A percentile compares a stretch with the other conserved stretches of the same genome.
Evolutionary conservation across 1,140 invertebrate species (phyloP).

Genomic region (Brachionus paranguensis): DNA sequence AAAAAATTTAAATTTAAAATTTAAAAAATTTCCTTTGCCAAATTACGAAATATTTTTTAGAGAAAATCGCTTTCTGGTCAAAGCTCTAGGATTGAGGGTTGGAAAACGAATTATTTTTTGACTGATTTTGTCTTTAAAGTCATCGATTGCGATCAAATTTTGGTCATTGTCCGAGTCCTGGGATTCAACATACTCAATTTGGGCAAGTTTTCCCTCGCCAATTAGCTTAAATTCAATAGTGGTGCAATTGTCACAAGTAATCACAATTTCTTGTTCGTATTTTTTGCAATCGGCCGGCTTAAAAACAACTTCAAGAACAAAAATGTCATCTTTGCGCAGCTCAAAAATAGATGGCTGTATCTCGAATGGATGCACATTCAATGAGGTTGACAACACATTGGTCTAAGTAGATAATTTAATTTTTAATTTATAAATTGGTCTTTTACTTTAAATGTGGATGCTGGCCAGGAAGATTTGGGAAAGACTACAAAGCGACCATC

Average conservation of each 20-base stretch:
- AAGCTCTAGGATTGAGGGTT: not conserved
- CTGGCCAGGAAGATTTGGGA: constrained; percentile 49
- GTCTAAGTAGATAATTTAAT: constrained; percentile 44
- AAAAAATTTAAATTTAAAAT: not conserved
- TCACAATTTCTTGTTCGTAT: constrained; percentile 47
- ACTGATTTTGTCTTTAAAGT: constrained; percentile 17
- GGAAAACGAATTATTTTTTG: constrained; percentile 5
- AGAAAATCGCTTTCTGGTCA: not conserved
- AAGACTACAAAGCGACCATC: constrained; percentile 53
- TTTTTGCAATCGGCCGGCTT: constrained; percentile 45
- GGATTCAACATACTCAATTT: constrained; percentile 2
- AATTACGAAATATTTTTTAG: constrained; percentile 27
- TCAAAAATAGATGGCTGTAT: constrained; percentile 52
- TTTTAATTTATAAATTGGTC: not conserved
- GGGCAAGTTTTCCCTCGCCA: constrained; percentile 45
- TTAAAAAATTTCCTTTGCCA: not conserved
- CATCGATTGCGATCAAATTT: not conserved
- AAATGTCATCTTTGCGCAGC: constrained; percentile 45
- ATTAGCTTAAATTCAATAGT: constrained; percentile 49
- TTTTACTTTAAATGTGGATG: constrained; percentile 53
- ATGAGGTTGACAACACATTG: constrained; percentile 44
- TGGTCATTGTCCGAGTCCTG: not conserved
- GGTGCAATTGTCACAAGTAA: constrained; percentile 56
- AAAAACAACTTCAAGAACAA: constrained; percentile 51
- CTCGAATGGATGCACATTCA: constrained; percentile 49